These are phyloP conservation scores for Pyxicephalus adspersus DNA, from an alignment of 2,113 vertebrate genomes.

Conservation along the genomic window DNA sequence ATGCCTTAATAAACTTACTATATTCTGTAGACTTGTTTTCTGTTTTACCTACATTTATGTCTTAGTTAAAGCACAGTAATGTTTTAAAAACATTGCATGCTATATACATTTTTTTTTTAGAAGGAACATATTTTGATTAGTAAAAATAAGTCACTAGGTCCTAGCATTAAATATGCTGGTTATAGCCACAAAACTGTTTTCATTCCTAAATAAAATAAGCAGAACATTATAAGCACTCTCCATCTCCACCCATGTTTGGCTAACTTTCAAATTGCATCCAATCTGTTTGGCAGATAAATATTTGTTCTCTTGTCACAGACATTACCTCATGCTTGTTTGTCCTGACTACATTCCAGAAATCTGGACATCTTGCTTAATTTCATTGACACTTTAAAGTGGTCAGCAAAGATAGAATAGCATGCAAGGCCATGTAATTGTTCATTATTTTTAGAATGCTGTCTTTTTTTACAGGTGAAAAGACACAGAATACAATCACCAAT, in stretches of 20 bases:
- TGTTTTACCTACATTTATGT: too few relatives aligned
- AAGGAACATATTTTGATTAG: too few relatives aligned
- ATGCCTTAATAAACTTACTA: too few relatives aligned
- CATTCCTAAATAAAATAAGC: conserved; percentile 17
- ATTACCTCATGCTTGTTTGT: conserved; percentile 49
- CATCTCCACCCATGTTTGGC: conserved; percentile 43
- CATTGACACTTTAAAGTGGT: not conserved
- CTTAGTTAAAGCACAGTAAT: too few relatives aligned
- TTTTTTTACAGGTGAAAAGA: too few relatives aligned
- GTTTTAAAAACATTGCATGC: too few relatives aligned
- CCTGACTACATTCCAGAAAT: conserved; percentile 7
- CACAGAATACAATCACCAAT: too few relatives aligned
- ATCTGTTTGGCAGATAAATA: conserved; percentile 45
- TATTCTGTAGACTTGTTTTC: too few relatives aligned
- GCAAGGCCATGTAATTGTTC: not conserved
- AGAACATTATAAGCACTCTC: not conserved
- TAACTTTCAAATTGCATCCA: conserved; percentile 16
- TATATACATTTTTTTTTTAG: too few relatives aligned
- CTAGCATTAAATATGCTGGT: not conserved
- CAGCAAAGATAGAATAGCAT: not conserved
- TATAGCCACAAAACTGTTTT: conserved; percentile 1
- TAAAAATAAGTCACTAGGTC: too few relatives aligned
- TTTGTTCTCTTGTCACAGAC: conserved; percentile 42
- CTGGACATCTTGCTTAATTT: not conserved
- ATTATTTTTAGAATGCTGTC: not conserved